Evolutionary conservation across 2,888 invertebrate species (phyloP).

Genomic region (Epinotia brunnichana): DNA sequence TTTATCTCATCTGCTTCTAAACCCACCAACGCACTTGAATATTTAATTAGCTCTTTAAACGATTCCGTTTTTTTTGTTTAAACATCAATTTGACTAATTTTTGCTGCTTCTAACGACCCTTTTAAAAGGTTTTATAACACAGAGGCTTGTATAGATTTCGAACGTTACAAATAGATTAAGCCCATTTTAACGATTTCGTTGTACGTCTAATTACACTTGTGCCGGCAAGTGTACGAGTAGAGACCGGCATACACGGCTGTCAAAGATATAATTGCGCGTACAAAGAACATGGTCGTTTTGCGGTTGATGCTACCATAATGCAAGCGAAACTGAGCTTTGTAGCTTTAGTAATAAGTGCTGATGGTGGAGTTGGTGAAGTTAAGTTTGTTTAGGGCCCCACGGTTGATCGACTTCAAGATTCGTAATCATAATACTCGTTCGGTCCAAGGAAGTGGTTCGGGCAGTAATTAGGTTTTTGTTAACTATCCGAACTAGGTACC

Average conservation of each 20-base stretch:
- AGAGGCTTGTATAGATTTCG: constrained; percentile 2
- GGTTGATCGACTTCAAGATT: constrained; percentile 77
- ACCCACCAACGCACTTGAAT: constrained; percentile 1
- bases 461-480: constrained; percentile 70
- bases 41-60: neutral
- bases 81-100: neutral
- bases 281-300: constrained; percentile 65
- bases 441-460: constrained; percentile 67
- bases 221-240: constrained; percentile 65
- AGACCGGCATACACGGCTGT: constrained; percentile 69
- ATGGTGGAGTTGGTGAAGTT: constrained; percentile 44
- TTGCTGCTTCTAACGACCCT: constrained; percentile 4
- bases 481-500: constrained; percentile 48
- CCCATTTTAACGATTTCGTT: constrained; percentile 30
- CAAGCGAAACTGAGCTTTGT: constrained; percentile 56
- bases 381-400: constrained; percentile 64
- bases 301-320: constrained; percentile 49
- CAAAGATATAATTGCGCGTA: constrained; percentile 81
- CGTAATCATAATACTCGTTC: constrained; percentile 71
- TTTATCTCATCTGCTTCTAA: constrained; percentile 26
- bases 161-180: constrained; percentile 17
- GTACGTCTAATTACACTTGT: constrained; percentile 54
- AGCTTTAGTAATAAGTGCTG: constrained; percentile 44
- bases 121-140: neutral
- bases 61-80: no score